Evolutionary conservation across 2,797 vertebrate species (phyloP), one percentile per base, ranked within the genome.

Genomic region (Cossypha niveicapilla): DNA sequence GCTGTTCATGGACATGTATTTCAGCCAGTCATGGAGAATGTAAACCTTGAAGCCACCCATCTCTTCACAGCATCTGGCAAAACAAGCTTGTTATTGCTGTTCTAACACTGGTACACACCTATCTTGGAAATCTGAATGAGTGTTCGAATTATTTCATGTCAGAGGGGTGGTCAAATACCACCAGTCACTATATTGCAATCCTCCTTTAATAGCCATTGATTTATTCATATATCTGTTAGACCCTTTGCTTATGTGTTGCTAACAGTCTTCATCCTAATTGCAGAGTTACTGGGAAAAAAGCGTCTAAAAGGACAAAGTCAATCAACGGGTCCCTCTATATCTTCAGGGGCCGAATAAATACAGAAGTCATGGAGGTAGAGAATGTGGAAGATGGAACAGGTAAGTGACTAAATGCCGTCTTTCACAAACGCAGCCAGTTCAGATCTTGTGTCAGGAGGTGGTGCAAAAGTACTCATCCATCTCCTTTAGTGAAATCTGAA

Each of bases 231-330:
- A 3, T 48, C 2, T 18, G 14, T 73, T 51, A 57, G 50, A 9
- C 21, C 2, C 0, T 75, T 89, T 71, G 35, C 75, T 85, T 39
- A 19, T 19, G 37, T 68, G 30, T 82, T 77, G 30, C 74, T 92
- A 45, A 94, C 39, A n/a, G 8, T 94, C 77, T 73, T 58, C 96
- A 96, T 96, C 76, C 63, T 93, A 70, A 96, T 97, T 98, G 62
- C 94, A 99, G 99, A 97, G 99, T 99, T 93, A 98, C 99, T 54
- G 99, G 99, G 92, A 99, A 99, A 96, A 99, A 99, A 96, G 2
- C 98, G 61, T 99, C 99, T 67, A 99, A 99, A 96, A 98, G 99
- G 97, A 99, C 99, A 65, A 99, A 99, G 96, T 99, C 99, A 57
- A 98, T 99, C 97, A 99, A 99, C 1, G 99, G 99, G 58, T 99